A percentile compares a stretch with the other conserved stretches of the same genome.
Conservation (phyloP, 35 echinoderm and acorn worm species). For the Eucidaris tribuloides region DNA sequence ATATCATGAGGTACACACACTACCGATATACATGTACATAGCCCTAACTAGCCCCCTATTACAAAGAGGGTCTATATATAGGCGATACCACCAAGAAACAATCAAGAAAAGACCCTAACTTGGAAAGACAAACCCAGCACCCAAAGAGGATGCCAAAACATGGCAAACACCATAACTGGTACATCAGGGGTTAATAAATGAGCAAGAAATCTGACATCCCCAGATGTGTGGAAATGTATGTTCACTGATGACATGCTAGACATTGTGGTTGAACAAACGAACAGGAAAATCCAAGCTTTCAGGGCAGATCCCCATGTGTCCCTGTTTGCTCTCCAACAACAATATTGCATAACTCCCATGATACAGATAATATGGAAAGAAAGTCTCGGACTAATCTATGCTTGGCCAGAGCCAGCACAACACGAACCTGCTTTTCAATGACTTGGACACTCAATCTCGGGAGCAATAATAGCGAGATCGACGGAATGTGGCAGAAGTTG, state of each 20-base stretch:
- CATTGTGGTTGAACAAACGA: neutral
- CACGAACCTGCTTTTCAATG: neutral
- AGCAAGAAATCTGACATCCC: neutral
- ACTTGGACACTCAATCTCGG: neutral
- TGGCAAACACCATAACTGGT: neutral
- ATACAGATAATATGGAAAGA: neutral
- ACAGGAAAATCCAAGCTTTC: neutral
- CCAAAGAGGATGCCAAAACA: neutral
- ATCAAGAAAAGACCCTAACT: neutral
- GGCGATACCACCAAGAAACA: neutral
- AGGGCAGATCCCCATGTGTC: neutral
- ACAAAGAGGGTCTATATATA: no score
- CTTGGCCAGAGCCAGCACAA: neutral
- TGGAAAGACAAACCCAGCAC: neutral
- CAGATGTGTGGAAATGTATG: neutral
- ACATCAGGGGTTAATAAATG: neutral
- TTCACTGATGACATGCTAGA: neutral
- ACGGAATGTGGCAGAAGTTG: no score
- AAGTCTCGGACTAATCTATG: neutral
- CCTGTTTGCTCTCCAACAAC: neutral
- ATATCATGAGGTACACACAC: no score
- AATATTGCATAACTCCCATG: neutral
- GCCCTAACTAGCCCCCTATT: no score
- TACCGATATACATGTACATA: no score
- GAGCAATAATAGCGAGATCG: constrained; percentile 16